Evolutionary conservation across 2,797 vertebrate genomes (phyloP).

Genomic region (Jordanella pulchra): DNA sequence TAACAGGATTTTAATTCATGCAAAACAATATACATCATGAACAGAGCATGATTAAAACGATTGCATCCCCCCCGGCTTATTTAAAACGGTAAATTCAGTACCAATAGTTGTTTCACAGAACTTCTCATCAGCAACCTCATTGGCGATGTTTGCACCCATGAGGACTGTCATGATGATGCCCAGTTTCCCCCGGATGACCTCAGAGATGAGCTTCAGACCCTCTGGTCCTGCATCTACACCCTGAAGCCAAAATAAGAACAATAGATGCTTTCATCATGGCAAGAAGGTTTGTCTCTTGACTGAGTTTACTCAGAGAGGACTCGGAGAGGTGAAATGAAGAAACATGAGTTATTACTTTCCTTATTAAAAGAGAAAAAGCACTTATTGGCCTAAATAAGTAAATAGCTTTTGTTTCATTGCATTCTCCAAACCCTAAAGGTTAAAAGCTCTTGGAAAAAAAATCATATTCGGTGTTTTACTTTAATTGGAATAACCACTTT

Average conservation of each 20-base stretch:
- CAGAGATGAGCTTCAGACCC: conserved; percentile 93
- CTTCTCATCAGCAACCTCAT: conserved; percentile 93
- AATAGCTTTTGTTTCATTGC: not conserved
- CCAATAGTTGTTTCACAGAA: conserved; percentile 98
- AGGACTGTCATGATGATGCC: conserved; percentile 91
- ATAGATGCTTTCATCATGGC: not conserved
- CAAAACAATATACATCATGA: not conserved
- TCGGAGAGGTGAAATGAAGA: not conserved
- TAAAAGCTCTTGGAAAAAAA: not conserved
- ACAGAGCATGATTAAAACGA: not conserved
- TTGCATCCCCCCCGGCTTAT: not conserved
- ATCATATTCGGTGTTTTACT: not conserved
- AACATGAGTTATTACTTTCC: not conserved
- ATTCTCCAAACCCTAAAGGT: not conserved
- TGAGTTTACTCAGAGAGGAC: not conserved
- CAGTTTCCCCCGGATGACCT: conserved; percentile 87
- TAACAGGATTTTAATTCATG: not conserved
- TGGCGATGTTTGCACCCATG: conserved; percentile 97
- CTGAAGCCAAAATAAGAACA: conserved; percentile 62
- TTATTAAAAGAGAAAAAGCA: not conserved
- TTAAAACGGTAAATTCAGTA: conserved; percentile 56
- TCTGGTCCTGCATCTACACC: conserved; percentile 92
- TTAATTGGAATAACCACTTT: not conserved
- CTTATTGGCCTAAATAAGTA: not conserved
- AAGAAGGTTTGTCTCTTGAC: not conserved